These are phyloP conservation scores for Chloroclysta siterata DNA, from an alignment of 2,888 invertebrate species.

Conservation along the genomic window DNA sequence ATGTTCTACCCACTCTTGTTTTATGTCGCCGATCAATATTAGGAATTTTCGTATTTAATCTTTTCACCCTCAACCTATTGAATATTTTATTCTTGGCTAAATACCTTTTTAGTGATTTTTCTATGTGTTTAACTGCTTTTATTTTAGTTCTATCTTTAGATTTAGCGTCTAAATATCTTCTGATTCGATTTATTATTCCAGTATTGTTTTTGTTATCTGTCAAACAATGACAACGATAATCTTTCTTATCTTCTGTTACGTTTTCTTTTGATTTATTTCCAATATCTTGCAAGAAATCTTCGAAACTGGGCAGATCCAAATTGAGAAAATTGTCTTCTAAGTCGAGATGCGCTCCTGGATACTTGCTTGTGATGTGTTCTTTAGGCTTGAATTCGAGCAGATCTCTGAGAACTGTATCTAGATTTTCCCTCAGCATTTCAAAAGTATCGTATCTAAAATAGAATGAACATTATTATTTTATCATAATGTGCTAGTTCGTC, in stretches of 20 bases:
- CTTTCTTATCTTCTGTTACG: conserved; percentile 36
- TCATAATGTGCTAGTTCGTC: background rate
- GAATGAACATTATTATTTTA: background rate
- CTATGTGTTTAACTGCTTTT: conserved; percentile 49
- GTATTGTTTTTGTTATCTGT: conserved; percentile 49
- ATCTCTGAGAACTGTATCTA: conserved; percentile 88
- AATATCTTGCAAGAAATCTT: conserved; percentile 47
- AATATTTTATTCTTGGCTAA: conserved; percentile 22
- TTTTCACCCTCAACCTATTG: conserved; percentile 37
- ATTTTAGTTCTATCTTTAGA: conserved; percentile 49
- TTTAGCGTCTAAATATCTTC: conserved; percentile 67
- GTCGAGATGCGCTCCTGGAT: conserved; percentile 71
- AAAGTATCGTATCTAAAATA: conserved; percentile 91
- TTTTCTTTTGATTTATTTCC: conserved; percentile 48
- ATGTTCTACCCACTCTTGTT: conserved; percentile 35
- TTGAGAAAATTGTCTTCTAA: conserved; percentile 60
- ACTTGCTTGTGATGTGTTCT: conserved; percentile 59
- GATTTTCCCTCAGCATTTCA: conserved; percentile 93
- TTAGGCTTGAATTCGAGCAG: conserved; percentile 84
- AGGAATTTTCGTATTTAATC: conserved; percentile 25
- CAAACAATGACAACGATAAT: conserved; percentile 40
- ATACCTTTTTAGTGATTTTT: conserved; percentile 49
- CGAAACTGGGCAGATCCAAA: conserved; percentile 34
- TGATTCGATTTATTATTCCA: conserved; percentile 67
- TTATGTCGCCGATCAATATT: background rate